These are phyloP conservation scores for Ptychochromis oligacanthus DNA, from an alignment of 2,113 vertebrate species.

Conservation along the genomic window DNA sequence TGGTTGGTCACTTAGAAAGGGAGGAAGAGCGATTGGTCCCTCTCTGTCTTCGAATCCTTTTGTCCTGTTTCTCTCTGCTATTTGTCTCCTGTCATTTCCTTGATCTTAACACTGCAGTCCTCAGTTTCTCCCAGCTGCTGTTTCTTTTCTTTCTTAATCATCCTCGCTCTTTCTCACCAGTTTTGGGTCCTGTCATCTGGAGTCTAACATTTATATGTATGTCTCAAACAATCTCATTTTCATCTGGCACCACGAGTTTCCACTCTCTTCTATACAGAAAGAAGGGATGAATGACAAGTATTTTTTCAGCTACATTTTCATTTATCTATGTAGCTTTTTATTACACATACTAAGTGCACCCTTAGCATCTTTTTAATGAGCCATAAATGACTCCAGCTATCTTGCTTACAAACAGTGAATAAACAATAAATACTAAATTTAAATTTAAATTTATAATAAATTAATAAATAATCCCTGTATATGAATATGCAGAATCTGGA, in stretches of 20 bases:
- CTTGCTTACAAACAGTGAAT: too few species aligned
- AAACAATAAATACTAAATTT: too few species aligned
- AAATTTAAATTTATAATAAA: too few species aligned
- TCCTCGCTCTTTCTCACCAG: slow-evolving; percentile 8
- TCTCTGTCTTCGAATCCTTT: slow-evolving; percentile 64
- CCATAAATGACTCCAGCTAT: too few species aligned
- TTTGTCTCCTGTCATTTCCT: slow-evolving; percentile 63
- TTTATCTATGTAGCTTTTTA: background rate
- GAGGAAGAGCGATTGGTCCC: slow-evolving; percentile 71
- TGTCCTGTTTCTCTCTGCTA: slow-evolving; percentile 59
- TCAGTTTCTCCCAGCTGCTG: slow-evolving; percentile 31
- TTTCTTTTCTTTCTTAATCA: slow-evolving; percentile 27
- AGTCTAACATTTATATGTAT: background rate
- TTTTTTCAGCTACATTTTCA: background rate
- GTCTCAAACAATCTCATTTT: slow-evolving; percentile 1
- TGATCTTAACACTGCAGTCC: slow-evolving; percentile 23
- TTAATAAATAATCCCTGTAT: too few species aligned
- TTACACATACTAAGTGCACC: too few species aligned
- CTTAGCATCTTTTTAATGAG: too few species aligned
- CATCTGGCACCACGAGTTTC: background rate
- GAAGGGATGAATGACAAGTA: background rate
- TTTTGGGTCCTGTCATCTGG: slow-evolving; percentile 9
- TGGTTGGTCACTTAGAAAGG: slow-evolving; percentile 72
- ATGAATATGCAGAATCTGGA: too few species aligned
- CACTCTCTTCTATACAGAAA: background rate